A percentile compares a stretch with the other conserved stretches of the same genome.
These are phyloP conservation scores for Hexactinellida sp. DNA, from an alignment of 37 sponge, comb jelly and placozoan genomes.

Conservation along the genomic window DNA sequence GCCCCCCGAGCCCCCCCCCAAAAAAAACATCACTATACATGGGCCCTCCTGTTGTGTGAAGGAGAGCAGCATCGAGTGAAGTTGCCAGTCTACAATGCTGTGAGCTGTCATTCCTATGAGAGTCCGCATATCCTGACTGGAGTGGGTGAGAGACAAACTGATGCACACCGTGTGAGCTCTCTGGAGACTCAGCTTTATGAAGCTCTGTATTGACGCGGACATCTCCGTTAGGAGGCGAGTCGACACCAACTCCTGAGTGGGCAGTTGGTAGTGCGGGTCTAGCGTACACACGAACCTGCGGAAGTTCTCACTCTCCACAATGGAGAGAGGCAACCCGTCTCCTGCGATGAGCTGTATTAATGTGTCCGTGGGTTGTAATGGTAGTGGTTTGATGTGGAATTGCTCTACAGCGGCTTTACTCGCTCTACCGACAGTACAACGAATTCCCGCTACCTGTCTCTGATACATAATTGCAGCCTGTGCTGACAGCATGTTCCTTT, in stretches of 20 bases:
- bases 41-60: neutral
- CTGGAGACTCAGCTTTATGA: neutral
- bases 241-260: neutral
- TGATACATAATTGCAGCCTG: too few species aligned
- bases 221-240: neutral
- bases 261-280: neutral
- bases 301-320: neutral
- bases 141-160: neutral
- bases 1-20: too few species aligned
- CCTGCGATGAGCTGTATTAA: neutral
- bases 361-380: neutral
- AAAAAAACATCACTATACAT: too few species aligned
- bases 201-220: neutral
- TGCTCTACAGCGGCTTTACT: too few species aligned
- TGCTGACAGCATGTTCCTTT: too few species aligned
- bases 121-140: neutral
- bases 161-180: neutral
- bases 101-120: neutral
- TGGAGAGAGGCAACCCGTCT: neutral
- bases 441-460: too few species aligned
- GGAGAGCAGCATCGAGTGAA: neutral
- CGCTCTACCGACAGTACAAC: too few species aligned
- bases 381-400: too few species aligned
- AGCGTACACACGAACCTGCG: neutral
- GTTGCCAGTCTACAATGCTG: neutral